Base-by-base conservation (phyloP, 2,888 invertebrate genomes). In the Piscicola geometra region DNA sequence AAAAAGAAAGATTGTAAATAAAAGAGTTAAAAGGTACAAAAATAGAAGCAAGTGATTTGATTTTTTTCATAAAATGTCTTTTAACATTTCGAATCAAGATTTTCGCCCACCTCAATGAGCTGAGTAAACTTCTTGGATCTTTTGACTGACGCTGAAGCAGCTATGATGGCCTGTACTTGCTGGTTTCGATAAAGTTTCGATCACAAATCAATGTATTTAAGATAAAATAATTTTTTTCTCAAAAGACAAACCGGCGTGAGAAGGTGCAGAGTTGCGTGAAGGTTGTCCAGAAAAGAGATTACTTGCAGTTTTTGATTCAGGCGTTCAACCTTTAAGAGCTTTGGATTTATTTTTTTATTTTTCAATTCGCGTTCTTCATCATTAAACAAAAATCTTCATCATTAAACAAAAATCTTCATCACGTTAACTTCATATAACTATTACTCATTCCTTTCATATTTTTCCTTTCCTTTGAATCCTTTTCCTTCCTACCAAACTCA, bases 141-240 rank as follows among this genome's bases (percentile, higher is more conserved):
- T 82, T 93, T 92, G 0, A 98, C 91, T 0, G 96, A 93, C 81
- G 92, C 92, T 0, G 97, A 93, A 0, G 95, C 96, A 9, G 94
- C 92, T 82, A 95, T 95, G 75, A 98, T 92, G 73, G 96, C 93
- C 86, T 93, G 93, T 78, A 96, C 90, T 90, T 98, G 97, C 88
- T 92, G 85, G 35, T 60, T 12, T 47, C 21, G 25, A 5, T 35
- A 35, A 15, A 35, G 36, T 33, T 69, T 70, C 25, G 25, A 9
- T 18, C 36, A 70, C 28, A 35, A n/a, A n/a, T n/a, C n/a, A n/a
- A n/a, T n/a, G n/a, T 9, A 2, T 9, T 52, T 56, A 28, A 0
- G 30, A 1, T 52, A 30, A 30, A 1, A 52, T 5, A 30, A 52
- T 56, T 32, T 64, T 15, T 9, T 28, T n/a, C 30, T 64, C 12